These are phyloP conservation scores for Bradysia coprophila DNA, from an alignment of 1,140 invertebrate species.

Conservation along the genomic window DNA sequence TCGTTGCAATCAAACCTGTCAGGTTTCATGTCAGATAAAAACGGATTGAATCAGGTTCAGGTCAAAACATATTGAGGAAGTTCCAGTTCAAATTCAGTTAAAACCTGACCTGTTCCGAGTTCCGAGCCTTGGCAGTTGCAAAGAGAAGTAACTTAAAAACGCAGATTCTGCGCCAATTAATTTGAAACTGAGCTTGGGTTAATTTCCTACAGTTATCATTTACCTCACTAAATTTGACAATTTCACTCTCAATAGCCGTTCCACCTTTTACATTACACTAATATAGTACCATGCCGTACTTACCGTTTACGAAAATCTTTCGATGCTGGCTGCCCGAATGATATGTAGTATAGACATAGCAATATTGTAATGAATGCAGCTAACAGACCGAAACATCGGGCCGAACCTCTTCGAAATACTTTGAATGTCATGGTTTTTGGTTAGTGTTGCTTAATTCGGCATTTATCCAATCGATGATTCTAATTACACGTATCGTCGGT, in stretches of 20 bases:
- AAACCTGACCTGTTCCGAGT: no score
- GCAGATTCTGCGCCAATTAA: neutral
- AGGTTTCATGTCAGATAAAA: no score
- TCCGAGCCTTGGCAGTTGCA: no score
- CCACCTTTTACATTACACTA: neutral
- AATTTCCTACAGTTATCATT: neutral
- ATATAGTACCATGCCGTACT: neutral
- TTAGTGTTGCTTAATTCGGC: no score
- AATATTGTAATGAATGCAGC: slow-evolving; percentile 21
- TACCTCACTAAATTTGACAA: neutral
- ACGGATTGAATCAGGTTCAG: no score
- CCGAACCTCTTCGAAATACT: slow-evolving; percentile 20
- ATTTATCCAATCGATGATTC: no score
- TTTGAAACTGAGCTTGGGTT: neutral
- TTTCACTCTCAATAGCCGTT: neutral
- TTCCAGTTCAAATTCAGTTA: no score
- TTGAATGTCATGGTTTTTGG: slow-evolving; percentile 16
- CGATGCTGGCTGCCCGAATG: slow-evolving; percentile 13
- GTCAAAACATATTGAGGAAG: no score
- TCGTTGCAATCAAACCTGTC: no score
- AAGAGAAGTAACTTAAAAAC: no score
- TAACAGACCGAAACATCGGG: slow-evolving; percentile 19
- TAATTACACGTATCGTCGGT: no score
- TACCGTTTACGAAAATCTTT: neutral
- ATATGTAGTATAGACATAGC: slow-evolving; percentile 22